A percentile compares a stretch with the other conserved stretches of the same genome.
Conservation (phyloP, 1,140 invertebrate genomes). For the Pectinophora gossypiella region DNA sequence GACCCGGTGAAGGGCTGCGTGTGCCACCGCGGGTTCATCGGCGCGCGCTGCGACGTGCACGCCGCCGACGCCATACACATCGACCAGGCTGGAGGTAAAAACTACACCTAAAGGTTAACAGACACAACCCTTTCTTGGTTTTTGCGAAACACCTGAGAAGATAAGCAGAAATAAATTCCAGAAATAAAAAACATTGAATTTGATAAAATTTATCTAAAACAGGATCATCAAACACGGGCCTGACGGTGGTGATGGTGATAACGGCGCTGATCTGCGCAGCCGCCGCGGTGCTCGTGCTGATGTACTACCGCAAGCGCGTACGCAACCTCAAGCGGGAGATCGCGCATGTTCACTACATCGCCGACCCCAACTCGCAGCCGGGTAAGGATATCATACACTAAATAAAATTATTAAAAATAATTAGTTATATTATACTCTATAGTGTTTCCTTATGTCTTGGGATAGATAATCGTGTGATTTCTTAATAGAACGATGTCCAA, state of each 20-base stretch:
- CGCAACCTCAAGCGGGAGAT: conserved; percentile 90
- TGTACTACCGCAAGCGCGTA: conserved; percentile 87
- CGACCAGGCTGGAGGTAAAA: conserved; percentile 24
- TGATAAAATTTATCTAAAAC: too few species aligned
- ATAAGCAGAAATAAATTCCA: too few species aligned
- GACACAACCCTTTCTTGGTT: too few species aligned
- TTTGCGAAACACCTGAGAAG: too few species aligned
- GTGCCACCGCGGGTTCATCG: conserved; percentile 85
- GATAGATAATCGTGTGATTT: too few species aligned
- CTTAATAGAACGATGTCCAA: too few species aligned
- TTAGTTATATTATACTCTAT: too few species aligned
- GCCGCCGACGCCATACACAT: conserved; percentile 46
- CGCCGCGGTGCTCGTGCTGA: conserved; percentile 78
- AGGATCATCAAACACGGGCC: conserved; percentile 68
- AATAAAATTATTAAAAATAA: too few species aligned
- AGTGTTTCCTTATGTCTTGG: too few species aligned
- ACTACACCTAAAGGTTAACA: too few species aligned
- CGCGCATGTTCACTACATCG: conserved; percentile 91
- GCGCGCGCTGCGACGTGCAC: conserved; percentile 76
- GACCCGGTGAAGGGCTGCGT: conserved; percentile 88
- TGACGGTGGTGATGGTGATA: conserved; percentile 80
- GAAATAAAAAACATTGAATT: too few species aligned
- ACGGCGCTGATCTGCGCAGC: conserved; percentile 81
- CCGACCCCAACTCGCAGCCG: conserved; percentile 82
- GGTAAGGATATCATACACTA: too few species aligned